Evolutionary conservation across 1,140 invertebrate genomes (phyloP).

Genomic region (Neodiprion lecontei): DNA sequence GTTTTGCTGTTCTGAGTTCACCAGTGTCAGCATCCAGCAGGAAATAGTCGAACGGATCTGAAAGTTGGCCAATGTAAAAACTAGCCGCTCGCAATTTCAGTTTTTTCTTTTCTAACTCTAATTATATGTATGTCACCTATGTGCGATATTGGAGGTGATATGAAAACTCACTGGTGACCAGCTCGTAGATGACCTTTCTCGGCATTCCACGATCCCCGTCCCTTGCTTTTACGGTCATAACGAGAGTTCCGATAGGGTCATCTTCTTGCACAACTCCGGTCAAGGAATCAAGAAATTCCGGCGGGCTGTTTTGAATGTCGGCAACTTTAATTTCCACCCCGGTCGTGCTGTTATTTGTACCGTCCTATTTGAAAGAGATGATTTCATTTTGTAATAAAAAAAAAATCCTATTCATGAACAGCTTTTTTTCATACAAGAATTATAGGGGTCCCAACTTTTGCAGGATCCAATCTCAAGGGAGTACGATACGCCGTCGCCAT

Average conservation of each 20-base stretch:
- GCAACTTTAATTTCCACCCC: constrained; percentile 78
- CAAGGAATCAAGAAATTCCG: constrained; percentile 80
- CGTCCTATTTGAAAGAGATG: constrained; percentile 69
- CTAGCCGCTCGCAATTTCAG: not conserved
- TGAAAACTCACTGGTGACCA: constrained; percentile 77
- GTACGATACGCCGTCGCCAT: not conserved
- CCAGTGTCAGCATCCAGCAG: constrained; percentile 78
- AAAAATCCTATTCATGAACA: constrained; percentile 11
- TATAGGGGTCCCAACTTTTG: constrained; percentile 8
- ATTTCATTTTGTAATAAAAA: not conserved
- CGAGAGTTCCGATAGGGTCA: constrained; percentile 82
- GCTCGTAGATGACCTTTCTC: constrained; percentile 77
- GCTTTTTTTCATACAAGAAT: constrained; percentile 1
- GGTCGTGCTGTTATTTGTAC: constrained; percentile 73
- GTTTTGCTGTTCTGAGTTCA: constrained; percentile 82
- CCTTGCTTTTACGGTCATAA: constrained; percentile 78
- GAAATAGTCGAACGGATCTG: constrained; percentile 89
- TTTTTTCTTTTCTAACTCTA: not conserved
- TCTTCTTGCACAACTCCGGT: constrained; percentile 85
- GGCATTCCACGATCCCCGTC: constrained; percentile 85
- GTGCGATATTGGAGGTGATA: not conserved
- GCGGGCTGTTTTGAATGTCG: constrained; percentile 85
- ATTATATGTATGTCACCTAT: too few relatives aligned
- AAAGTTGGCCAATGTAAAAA: constrained; percentile 26
- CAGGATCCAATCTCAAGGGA: constrained; percentile 27